Percentiles rank a stretch among this genome's conserved stretches.
Evolutionary conservation across 1,140 invertebrate genomes (phyloP).

Genomic region (Hormaphis cornu): DNA sequence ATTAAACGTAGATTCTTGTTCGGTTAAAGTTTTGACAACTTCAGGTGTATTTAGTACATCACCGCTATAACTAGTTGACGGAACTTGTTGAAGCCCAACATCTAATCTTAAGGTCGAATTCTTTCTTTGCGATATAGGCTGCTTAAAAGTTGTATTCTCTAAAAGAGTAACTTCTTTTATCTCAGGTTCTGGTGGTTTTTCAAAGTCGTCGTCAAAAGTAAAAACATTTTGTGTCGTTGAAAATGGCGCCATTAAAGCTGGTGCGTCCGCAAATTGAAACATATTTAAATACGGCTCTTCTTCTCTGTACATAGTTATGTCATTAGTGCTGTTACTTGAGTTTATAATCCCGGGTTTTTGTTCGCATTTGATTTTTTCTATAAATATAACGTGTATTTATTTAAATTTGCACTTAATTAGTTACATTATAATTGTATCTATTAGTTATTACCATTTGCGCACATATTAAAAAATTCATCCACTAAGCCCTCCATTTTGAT

Average conservation of each 20-base stretch:
- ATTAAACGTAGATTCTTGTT: conserved; percentile 34
- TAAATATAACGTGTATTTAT: neutral
- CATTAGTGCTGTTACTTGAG: conserved; percentile 25
- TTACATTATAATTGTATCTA: too few relatives aligned
- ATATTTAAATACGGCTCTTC: conserved; percentile 26
- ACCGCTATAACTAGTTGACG: conserved; percentile 11
- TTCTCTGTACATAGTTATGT: conserved; percentile 29
- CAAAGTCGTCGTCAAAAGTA: neutral
- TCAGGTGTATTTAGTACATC: conserved; percentile 28
- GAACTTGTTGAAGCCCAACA: conserved; percentile 12
- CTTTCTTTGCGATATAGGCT: conserved; percentile 20
- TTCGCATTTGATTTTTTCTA: conserved; percentile 15
- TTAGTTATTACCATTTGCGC: conserved; percentile 12
- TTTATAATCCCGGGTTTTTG: conserved; percentile 26
- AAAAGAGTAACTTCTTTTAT: neutral
- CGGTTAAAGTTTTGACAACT: conserved; percentile 19
- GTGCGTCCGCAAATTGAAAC: conserved; percentile 5
- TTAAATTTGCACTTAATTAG: too few relatives aligned
- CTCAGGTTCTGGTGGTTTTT: neutral
- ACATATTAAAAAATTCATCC: conserved; percentile 33
- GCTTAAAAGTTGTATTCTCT: conserved; percentile 1
- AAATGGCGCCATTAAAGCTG: conserved; percentile 8
- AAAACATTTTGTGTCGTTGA: conserved; percentile 20
- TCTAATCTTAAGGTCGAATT: conserved; percentile 4
- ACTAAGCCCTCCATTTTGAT: conserved; percentile 34